Evolutionary conservation across 2,113 vertebrate genomes (phyloP).

Genomic region (Mustelus asterias): DNA sequence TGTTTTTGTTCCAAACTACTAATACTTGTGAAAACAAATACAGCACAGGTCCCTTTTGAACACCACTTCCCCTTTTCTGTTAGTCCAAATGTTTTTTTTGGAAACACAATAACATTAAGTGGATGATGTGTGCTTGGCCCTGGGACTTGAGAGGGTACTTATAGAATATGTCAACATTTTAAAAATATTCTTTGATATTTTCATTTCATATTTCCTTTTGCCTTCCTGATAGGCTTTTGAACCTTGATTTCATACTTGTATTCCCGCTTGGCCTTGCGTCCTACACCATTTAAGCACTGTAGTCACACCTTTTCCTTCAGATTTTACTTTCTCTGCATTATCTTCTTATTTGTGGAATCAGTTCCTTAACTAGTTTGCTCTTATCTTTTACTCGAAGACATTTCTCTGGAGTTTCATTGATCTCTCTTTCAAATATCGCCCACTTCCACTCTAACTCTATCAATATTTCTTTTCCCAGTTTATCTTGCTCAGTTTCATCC

Average conservation of each 20-base stretch:
- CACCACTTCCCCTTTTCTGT: no score
- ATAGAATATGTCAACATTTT: background rate
- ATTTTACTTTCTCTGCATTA: background rate
- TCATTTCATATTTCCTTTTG: background rate
- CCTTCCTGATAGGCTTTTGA: background rate
- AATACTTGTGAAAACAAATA: no score
- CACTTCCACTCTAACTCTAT: background rate
- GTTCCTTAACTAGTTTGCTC: background rate
- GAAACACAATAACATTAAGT: no score
- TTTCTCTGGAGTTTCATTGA: background rate
- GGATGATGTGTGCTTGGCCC: no score
- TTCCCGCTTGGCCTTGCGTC: background rate
- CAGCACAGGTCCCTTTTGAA: background rate
- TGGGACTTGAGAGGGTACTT: no score
- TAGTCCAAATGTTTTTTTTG: no score
- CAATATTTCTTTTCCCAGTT: background rate
- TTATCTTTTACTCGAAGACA: background rate
- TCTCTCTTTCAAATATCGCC: background rate
- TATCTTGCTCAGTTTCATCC: background rate
- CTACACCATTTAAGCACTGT: no score
- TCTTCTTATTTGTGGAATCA: background rate
- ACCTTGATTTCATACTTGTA: background rate
- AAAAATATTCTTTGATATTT: background rate
- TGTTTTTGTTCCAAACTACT: no score
- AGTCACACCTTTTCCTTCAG: background rate